phyloP scores from a whole-genome alignment of 1,140 invertebrate species.

The Zaprionus kolodkinae region DNA sequence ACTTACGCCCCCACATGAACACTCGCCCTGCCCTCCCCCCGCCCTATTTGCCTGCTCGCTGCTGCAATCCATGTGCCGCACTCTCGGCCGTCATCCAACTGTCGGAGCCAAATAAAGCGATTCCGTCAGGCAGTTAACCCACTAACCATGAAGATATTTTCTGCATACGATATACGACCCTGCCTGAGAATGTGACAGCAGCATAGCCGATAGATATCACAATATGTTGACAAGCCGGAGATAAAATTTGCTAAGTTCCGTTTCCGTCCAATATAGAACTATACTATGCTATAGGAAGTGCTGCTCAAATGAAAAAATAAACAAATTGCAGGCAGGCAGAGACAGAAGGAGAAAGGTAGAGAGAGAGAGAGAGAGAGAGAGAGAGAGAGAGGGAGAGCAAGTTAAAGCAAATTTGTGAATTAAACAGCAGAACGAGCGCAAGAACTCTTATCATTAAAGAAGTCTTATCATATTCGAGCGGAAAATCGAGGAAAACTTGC shows the following conservation, averaged over 20 bases:
- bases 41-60: background rate
- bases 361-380: background rate
- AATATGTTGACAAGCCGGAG: slow-evolving; percentile 47
- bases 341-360: background rate
- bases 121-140: slow-evolving; percentile 72
- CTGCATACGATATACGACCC: slow-evolving; percentile 28
- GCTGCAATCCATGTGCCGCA: slow-evolving; percentile 35
- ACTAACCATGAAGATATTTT: slow-evolving; percentile 65
- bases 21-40: background rate
- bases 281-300: background rate
- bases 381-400: background rate
- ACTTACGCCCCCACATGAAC: background rate
- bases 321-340: background rate
- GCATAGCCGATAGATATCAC: slow-evolving; percentile 25
- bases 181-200: background rate
- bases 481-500: background rate
- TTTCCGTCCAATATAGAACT: slow-evolving; percentile 4
- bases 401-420: background rate
- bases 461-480: slow-evolving; percentile 8
- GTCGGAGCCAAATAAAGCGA: slow-evolving; percentile 72
- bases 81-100: slow-evolving; percentile 44
- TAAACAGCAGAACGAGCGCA: background rate
- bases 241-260: slow-evolving; percentile 26
- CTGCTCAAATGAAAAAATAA: slow-evolving; percentile 9
- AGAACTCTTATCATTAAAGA: slow-evolving; percentile 1